These are phyloP conservation scores for Camarhynchus parvulus DNA, from an alignment of 2,113 vertebrate species.

Conservation along the genomic window DNA sequence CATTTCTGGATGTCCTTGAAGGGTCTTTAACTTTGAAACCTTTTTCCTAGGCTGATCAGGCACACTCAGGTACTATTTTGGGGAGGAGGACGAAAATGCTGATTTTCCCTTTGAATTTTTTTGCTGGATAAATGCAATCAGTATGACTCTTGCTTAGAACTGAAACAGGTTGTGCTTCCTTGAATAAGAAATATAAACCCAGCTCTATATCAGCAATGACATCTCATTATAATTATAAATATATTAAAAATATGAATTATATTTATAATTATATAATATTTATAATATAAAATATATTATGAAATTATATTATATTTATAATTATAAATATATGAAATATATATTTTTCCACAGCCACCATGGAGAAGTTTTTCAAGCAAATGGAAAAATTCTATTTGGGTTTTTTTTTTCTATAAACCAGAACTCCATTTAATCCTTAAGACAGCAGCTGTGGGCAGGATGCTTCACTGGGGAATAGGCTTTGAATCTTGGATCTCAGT, in stretches of 20 bases:
- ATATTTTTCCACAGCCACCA: background rate
- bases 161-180: background rate
- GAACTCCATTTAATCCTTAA: background rate
- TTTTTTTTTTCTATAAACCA: background rate
- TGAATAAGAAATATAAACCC: background rate
- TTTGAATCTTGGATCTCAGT: background rate
- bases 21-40: background rate
- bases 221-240: background rate
- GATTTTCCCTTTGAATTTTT: background rate
- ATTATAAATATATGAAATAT: too few species aligned
- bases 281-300: too few species aligned
- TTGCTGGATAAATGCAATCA: background rate
- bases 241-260: too few species aligned
- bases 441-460: background rate
- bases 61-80: background rate
- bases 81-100: background rate
- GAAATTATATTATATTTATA: too few species aligned
- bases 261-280: too few species aligned
- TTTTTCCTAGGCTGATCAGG: background rate
- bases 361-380: background rate
- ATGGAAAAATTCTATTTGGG: background rate
- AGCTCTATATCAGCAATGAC: background rate
- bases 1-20: background rate
- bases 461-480: background rate
- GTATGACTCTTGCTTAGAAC: background rate